Evolutionary conservation across 2,113 vertebrate genomes (phyloP), one percentile per base, ranked within the genome.

Genomic region (Chamaea fasciata): DNA sequence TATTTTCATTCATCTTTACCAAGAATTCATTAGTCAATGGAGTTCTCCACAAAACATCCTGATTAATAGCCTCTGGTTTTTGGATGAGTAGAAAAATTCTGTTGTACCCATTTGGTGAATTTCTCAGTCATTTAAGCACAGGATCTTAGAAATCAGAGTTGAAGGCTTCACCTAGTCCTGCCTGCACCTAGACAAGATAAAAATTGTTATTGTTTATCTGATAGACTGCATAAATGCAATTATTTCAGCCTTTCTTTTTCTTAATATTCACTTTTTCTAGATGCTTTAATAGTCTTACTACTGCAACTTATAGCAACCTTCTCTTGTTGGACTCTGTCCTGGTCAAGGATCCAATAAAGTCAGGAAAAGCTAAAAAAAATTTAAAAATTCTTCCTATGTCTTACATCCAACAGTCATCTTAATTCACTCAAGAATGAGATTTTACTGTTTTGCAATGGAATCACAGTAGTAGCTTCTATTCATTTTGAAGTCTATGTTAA

Each of bases 1-100:
- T 95, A 75, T 96, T 93, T 97, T 90, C 63, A 96, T 97, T 82
- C 79, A 84, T 96, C 83, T 97, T 96, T 92, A 92, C 70, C 33
- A 94, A 81, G 80, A 90, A 92, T 84, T 83, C 81, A 89, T 95
- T 92, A 93, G 74, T 96, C 89, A 96, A 52, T 95, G 76, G 22
- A 94, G 52, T 71, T 94, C 64, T 87, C 93, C 82, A 92, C 56
- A 93, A 93, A 93, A 87, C 70, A 91, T 35, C 13, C 79, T 96
- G 78, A 97, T 95, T 96, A 93, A 91, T 92, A 94, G 22, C 49
- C 18, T 94, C 53, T 94, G 4, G 6, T 92, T 89, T 95, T 41
- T 62, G 42, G 60, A 57, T 95, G 64, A 95, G 67, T 95, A 71
- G 70, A 95, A 95, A 88, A 92, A 41, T 84, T 37, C 35, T 90